A percentile compares a stretch with the other conserved stretches of the same genome.
Conservation (phyloP, 2,888 invertebrate species). For the Andrena trimmerana region DNA sequence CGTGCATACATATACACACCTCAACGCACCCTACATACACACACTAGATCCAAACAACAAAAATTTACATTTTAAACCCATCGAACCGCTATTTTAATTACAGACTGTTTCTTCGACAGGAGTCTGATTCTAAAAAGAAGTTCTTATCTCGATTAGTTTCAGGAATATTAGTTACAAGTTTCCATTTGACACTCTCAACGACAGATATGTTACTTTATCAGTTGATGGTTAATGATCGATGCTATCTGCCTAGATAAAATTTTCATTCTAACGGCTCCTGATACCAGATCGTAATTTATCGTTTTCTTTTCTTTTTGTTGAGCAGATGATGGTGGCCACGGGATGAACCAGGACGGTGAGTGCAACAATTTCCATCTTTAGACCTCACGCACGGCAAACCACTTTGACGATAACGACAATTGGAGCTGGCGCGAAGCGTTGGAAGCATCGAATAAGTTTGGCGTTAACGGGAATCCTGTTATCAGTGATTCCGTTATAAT, state of each 20-base stretch:
- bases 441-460: slow-evolving; percentile 19
- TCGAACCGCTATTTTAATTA: no score
- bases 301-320: slow-evolving; percentile 62
- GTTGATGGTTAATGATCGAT: neutral
- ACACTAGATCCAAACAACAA: neutral
- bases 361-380: slow-evolving; percentile 43
- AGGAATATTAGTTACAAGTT: neutral
- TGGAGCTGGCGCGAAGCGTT: neutral
- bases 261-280: neutral
- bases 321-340: slow-evolving; percentile 82
- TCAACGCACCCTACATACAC: no score
- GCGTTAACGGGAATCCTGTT: slow-evolving; percentile 51
- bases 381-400: neutral
- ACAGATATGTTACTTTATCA: neutral
- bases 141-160: no score
- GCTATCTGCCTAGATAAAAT: neutral
- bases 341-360: slow-evolving; percentile 84
- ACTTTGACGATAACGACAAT: neutral
- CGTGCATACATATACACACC: no score
- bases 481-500: slow-evolving; percentile 66
- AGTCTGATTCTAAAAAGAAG: no score
- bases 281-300: slow-evolving; percentile 27
- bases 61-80: neutral
- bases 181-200: neutral
- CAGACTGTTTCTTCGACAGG: no score